A percentile compares a stretch with the other conserved stretches of the same genome.
phyloP scores from a whole-genome alignment of 2,888 invertebrate species.

The Lutraria lutraria region DNA sequence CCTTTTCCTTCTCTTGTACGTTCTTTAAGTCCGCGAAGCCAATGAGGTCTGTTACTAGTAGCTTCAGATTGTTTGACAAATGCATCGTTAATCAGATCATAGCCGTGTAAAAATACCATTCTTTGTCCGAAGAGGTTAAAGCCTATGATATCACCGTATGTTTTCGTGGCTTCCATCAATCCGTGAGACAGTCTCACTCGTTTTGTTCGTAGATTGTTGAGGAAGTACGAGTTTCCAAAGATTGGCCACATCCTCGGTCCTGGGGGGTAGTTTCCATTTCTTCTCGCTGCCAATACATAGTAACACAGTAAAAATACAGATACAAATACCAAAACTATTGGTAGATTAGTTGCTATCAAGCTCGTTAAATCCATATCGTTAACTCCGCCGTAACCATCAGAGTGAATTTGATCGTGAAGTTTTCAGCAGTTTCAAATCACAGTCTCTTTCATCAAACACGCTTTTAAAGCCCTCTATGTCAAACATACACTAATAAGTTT shows the following conservation, averaged over 20 bases:
- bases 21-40: slow-evolving; percentile 27
- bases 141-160: slow-evolving; percentile 67
- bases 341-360: neutral
- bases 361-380: neutral
- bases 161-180: slow-evolving; percentile 34
- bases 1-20: slow-evolving; percentile 36
- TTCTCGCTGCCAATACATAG: neutral
- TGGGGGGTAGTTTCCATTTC: slow-evolving; percentile 45
- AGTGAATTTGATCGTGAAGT: too few relatives aligned
- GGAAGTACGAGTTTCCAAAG: slow-evolving; percentile 16
- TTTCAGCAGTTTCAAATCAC: too few relatives aligned
- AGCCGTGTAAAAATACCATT: slow-evolving; percentile 60
- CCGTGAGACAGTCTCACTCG: slow-evolving; percentile 30
- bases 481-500: too few relatives aligned
- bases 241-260: slow-evolving; percentile 39
- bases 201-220: neutral
- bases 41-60: slow-evolving; percentile 56
- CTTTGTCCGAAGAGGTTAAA: slow-evolving; percentile 53
- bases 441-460: too few relatives aligned
- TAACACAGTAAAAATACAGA: slow-evolving; percentile 4
- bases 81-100: slow-evolving; percentile 61
- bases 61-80: slow-evolving; percentile 58
- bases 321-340: neutral
- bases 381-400: too few relatives aligned
- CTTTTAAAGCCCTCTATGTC: too few relatives aligned